Evolutionary conservation across 2,113 vertebrate species (phyloP).

Genomic region (Pholis gunnellus): DNA sequence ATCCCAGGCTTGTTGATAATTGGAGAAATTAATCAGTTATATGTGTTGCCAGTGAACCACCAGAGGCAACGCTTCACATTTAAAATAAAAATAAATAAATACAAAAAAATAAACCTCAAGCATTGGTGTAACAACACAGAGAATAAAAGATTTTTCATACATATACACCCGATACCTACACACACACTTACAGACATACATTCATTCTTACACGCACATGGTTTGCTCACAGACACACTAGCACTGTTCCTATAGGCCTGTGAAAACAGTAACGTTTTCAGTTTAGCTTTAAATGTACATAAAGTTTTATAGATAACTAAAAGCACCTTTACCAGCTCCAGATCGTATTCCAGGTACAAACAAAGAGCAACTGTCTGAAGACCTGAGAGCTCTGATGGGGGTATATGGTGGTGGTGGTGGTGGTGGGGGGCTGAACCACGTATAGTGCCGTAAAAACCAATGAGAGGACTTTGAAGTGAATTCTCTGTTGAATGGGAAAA

Average conservation of each 20-base stretch:
- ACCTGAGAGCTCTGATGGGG: background rate
- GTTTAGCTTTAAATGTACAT: background rate
- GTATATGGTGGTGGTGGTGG: background rate
- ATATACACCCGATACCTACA: background rate
- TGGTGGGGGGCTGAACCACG: background rate
- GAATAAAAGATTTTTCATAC: background rate
- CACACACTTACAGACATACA: background rate
- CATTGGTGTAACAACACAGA: too few species aligned
- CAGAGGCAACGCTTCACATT: too few species aligned
- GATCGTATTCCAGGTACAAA: too few species aligned
- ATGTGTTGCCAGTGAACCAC: too few species aligned
- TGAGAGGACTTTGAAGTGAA: background rate
- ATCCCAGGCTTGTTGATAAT: too few species aligned
- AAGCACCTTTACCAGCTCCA: background rate
- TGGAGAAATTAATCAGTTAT: background rate
- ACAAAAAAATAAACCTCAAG: too few species aligned
- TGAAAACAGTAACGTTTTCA: background rate
- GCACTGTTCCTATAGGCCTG: background rate
- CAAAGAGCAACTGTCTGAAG: background rate
- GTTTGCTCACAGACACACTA: background rate
- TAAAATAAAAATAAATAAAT: too few species aligned
- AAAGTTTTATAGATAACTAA: background rate
- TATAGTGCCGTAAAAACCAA: background rate
- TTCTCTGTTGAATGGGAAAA: background rate
- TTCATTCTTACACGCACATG: background rate